These are phyloP conservation scores for Poecilia wingei DNA, from an alignment of 2,797 vertebrate genomes.

Conservation along the genomic window DNA sequence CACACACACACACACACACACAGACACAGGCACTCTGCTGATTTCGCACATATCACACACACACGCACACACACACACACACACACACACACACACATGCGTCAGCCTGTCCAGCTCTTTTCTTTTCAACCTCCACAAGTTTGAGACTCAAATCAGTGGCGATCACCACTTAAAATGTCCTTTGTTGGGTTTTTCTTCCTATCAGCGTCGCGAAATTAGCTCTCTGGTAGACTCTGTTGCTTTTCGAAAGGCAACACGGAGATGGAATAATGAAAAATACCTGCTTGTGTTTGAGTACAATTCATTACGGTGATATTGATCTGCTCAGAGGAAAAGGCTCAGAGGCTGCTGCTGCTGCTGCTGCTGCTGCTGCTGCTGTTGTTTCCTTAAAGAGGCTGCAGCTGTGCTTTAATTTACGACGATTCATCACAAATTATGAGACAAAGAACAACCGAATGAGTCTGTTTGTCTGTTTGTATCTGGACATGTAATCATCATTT, in stretches of 20 bases:
- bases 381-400: constrained; percentile 52
- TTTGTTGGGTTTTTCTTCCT: constrained; percentile 40
- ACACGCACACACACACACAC: constrained; percentile 13
- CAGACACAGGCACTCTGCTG: constrained; percentile 8
- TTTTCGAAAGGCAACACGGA: constrained; percentile 54
- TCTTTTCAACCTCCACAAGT: constrained; percentile 44
- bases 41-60: neutral
- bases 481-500: neutral
- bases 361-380: constrained; percentile 34
- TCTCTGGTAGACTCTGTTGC: constrained; percentile 48
- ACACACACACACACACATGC: constrained; percentile 11
- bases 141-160: constrained; percentile 35
- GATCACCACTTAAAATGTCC: constrained; percentile 43
- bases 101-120: constrained; percentile 17
- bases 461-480: neutral
- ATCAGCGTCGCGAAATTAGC: constrained; percentile 56
- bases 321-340: constrained; percentile 50
- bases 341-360: constrained; percentile 36
- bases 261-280: constrained; percentile 65
- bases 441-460: neutral
- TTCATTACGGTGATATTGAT: constrained; percentile 70
- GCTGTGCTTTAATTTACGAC: constrained; percentile 52
- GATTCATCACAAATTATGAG: constrained; percentile 55
- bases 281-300: constrained; percentile 52
- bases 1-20: constrained; percentile 39